Conservation (phyloP, 1,140 invertebrate species). For the Aphelinus atriplicis region DNA sequence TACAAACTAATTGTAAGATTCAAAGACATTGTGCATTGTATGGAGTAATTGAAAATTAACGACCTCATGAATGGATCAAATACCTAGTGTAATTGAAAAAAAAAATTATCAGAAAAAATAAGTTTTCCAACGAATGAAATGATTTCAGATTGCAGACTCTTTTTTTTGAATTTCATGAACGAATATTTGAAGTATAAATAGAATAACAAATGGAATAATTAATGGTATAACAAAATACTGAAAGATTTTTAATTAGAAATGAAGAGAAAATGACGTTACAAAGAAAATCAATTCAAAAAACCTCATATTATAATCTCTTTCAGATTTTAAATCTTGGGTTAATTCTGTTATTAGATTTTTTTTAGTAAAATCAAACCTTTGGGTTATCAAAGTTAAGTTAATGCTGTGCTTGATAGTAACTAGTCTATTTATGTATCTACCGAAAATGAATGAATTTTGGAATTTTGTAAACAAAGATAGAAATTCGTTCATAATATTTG, state of each 20-base stretch:
- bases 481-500: constrained; percentile 20
- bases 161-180: too few species aligned
- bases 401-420: constrained; percentile 6
- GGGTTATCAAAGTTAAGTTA: constrained; percentile 10
- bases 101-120: too few species aligned
- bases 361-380: neutral
- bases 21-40: too few species aligned
- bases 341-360: constrained; percentile 1
- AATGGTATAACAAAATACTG: neutral
- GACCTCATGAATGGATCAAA: too few species aligned
- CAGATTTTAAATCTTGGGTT: neutral
- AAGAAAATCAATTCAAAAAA: constrained; percentile 1
- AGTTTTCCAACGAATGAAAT: too few species aligned
- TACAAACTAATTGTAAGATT: too few species aligned
- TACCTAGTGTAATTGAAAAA: too few species aligned
- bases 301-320: neutral
- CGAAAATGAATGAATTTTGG: constrained; percentile 10
- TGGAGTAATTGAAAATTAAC: too few species aligned
- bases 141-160: too few species aligned
- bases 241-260: neutral
- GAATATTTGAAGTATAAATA: too few species aligned
- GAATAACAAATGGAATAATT: too few species aligned
- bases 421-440: constrained; percentile 18
- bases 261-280: neutral
- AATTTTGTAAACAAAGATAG: constrained; percentile 5